Conservation (phyloP, 2,888 invertebrate species). For the Troilus luridus region DNA sequence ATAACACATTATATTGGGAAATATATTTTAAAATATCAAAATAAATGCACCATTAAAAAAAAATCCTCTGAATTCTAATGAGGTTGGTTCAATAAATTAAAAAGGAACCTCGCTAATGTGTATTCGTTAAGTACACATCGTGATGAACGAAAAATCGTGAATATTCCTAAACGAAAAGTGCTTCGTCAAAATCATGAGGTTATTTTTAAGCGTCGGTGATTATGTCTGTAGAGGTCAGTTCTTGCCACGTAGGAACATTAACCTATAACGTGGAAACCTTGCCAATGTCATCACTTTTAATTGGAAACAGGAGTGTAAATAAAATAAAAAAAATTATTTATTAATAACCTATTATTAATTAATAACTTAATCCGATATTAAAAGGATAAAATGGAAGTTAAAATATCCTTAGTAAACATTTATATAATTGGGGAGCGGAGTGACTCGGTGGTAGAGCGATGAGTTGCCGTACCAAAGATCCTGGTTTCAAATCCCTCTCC, state of each 20-base stretch:
- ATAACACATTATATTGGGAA: too few relatives aligned
- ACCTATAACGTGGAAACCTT: background rate
- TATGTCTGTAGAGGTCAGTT: background rate
- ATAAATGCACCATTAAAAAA: too few relatives aligned
- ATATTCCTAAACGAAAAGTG: background rate
- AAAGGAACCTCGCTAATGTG: too few relatives aligned
- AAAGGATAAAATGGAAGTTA: too few relatives aligned
- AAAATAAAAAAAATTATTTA: background rate
- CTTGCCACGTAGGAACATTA: background rate
- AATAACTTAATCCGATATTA: background rate
- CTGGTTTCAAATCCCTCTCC: too few relatives aligned
- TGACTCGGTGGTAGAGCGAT: too few relatives aligned
- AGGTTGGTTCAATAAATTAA: too few relatives aligned
- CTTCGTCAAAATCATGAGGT: background rate
- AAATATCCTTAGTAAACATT: too few relatives aligned
- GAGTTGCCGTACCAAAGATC: too few relatives aligned
- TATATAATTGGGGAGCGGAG: too few relatives aligned
- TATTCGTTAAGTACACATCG: background rate
- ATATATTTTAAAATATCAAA: too few relatives aligned
- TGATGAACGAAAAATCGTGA: slow-evolving; percentile 3
- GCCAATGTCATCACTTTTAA: background rate
- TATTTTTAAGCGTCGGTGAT: background rate
- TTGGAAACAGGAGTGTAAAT: background rate
- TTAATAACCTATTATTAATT: background rate
- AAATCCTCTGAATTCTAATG: too few relatives aligned